Base-by-base conservation (phyloP, 2,113 vertebrate species). In the Ramphastos sulfuratus region DNA sequence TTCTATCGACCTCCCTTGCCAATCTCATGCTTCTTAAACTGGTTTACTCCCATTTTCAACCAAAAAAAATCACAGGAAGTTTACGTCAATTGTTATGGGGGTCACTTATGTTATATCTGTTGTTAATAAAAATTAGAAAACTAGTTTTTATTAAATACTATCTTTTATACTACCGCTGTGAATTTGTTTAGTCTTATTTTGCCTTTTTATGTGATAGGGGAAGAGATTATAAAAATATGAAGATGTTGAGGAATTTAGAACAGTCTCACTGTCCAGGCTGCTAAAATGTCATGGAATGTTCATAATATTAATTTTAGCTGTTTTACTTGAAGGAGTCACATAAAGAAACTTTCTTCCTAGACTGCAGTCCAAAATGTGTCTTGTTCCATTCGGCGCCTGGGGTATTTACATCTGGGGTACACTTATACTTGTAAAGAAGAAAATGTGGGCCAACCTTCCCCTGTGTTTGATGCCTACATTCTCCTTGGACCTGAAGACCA, bases 301-400 rank as follows among this genome's bases (percentile, higher is more conserved):
- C 42, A 44, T 92, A 67, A 69, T 71, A 76, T 61, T 95, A 84
- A 90, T 92, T 93, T 94, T 90, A 82, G 80, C 61, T 84, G 14
- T 1, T 92, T 93, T 75, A 82, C 69, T 24, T 73, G 50, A 86
- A 84, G 3, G 15, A 24, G 27, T 75, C 12, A 28, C 73, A 28
- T 50, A 80, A 90, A 90, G 50, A 65, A 83, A 72, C 54, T 88
- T 94, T 72, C 75, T 75, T 58, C 81, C 14, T 44, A 69, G 50
- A 46, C 23, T 24, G 23, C 30, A 90, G n/a, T 48, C 58, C 46
- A 65, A 64, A 74, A 39, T 1, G 27, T 4, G 4, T 90, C 70
- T 86, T 69, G 33, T 90, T 88, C 76, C 71, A 3, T 44, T 90
- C 90, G 58, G 35, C 81, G 61, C 35, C 66, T 80, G 55, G 72